Evolutionary conservation across 2,797 vertebrate species (phyloP), one percentile per base, ranked within the genome.

Genomic region (Cyprinella venusta): DNA sequence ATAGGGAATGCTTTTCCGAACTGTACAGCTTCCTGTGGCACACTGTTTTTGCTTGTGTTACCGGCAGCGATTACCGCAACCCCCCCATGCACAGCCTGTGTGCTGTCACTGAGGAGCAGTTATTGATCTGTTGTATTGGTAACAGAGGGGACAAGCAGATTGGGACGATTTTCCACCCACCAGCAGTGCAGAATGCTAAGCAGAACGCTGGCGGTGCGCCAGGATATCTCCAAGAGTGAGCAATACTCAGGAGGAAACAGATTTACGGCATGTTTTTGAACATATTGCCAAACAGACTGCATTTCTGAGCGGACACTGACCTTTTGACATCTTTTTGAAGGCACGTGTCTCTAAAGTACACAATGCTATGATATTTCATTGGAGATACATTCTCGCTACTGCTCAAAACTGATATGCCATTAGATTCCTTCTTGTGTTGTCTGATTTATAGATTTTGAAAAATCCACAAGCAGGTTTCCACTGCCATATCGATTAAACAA

Each of bases 121-220:
- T 87, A 86, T 88, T 84, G 86, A 88, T 88, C 86, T 82, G 84
- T 86, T 80, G 79, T 65, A 72, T 77, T 61, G 68, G 84, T 77
- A 88, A 87, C 88, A 88, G 88, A 84, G 86, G 84, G 88, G 79
- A 83, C 54, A 59, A 86, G 76, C 88, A 88, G 88, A 88, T 87
- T 88, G 88, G 87, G 84, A 78, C 13, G 64, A 48, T 75, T 80
- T 76, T 76, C 76, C 64, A 76, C 33, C 85, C 54, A 79, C 67
- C 74, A 30, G 59, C 74, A n/a, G 78, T n/a, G 74, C 52, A 64
- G 86, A 84, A 81, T 81, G 80, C 38, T 45, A 85, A 86, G 48
- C 86, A 86, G 84, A 82, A 83, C n/a, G 36, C 79, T 88, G 88
- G 88, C 84, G 61, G 21, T 12, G 21, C 6, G 88, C 88, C 88